Base-by-base conservation (phyloP, 2,113 vertebrate genomes). In the Ciconia maguari region DNA sequence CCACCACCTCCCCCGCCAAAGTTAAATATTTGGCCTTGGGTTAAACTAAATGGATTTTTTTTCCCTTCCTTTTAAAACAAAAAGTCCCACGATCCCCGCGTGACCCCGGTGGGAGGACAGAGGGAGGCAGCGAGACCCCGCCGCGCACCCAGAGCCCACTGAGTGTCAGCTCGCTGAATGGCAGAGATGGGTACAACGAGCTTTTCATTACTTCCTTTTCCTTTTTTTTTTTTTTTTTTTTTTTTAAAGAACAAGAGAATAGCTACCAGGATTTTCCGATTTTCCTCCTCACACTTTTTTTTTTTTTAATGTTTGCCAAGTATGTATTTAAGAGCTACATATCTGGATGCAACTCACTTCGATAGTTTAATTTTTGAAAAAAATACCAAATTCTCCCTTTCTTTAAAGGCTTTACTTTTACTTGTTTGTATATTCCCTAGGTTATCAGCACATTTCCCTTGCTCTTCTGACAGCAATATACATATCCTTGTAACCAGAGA, bases 1-100 rank as follows among this genome's bases (percentile, higher is more conserved):
- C 80, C 69, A 87, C 29, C 89, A 79, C 85, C 72, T 85, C 88
- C 92, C 71, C 82, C 54, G 0, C 68, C 42, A 1, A 83, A 94
- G 89, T 93, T 82, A 97, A 95, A 85, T 84, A 95, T 94, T 93
- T 91, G 89, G 93, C 78, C 78, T 91, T 88, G 2, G 2, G 65
- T 94, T 90, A 88, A 88, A 93, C 78, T 85, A 77, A 94, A 90
- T 18, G 75, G 38, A 68, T 55, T 83, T 26, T 38, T 58, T 46
- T 34, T 8, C 30, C 38, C 38, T 38, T 49, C 49, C 68, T 93
- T 87, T 80, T 48, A 30, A 91, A 91, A 58, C 2, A 0, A 81
- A 0, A 81, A 83, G 80, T 97, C 97, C 91, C 97, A 97, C 87
- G 89, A 88, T 91, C 97, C 74, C 89, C 0, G 1, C 42, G 78